Conservation (phyloP, 2,797 vertebrate species). For the Diplodus puntazzo region DNA sequence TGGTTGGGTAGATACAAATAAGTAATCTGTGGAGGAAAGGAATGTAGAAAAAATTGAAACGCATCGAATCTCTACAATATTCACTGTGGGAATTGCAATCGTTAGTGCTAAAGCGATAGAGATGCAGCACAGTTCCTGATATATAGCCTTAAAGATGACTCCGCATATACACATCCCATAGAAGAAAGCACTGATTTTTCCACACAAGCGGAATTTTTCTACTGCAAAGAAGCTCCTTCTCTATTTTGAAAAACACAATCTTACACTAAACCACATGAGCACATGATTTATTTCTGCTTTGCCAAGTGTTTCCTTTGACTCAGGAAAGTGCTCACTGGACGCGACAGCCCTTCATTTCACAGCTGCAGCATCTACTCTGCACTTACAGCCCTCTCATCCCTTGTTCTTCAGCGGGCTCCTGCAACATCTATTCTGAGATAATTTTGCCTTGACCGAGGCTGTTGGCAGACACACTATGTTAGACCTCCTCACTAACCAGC, state of each 20-base stretch:
- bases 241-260: constrained; percentile 73
- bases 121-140: constrained; percentile 27
- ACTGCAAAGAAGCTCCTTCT: constrained; percentile 40
- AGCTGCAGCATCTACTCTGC: constrained; percentile 82
- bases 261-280: constrained; percentile 67
- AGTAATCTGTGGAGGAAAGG: constrained; percentile 18
- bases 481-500: constrained; percentile 56
- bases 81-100: constrained; percentile 18
- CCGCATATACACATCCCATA: background rate
- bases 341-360: constrained; percentile 83
- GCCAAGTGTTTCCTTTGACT: constrained; percentile 81
- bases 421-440: constrained; percentile 76
- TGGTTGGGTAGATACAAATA: constrained; percentile 1
- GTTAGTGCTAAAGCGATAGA: constrained; percentile 28
- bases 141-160: constrained; percentile 3
- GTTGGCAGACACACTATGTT: constrained; percentile 69
- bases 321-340: constrained; percentile 77
- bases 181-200: constrained; percentile 18
- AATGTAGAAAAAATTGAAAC: constrained; percentile 18
- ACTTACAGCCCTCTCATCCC: constrained; percentile 71
- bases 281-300: constrained; percentile 85
- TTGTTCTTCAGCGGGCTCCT: constrained; percentile 74
- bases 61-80: background rate
- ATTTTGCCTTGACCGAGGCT: constrained; percentile 69
- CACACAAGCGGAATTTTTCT: constrained; percentile 32